Evolutionary conservation across 2,888 invertebrate genomes (phyloP).

Genomic region (Drosophila quinaria): DNA sequence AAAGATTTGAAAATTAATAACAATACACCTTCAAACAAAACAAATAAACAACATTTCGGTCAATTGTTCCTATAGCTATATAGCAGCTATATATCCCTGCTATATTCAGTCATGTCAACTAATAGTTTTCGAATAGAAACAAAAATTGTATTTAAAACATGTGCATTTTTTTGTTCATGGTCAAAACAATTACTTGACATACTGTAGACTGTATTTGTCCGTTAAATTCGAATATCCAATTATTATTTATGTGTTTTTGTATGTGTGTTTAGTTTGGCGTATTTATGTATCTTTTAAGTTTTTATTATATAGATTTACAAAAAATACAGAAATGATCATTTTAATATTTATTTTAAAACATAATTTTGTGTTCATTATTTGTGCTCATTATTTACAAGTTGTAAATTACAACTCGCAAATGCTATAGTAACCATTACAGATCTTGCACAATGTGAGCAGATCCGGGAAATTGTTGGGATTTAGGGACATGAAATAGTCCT

Average conservation of each 20-base stretch:
- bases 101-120: too few relatives aligned
- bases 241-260: constrained; percentile 27
- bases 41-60: constrained; percentile 5
- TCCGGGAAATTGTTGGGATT: constrained; percentile 54
- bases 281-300: constrained; percentile 57
- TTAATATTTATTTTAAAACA: constrained; percentile 53
- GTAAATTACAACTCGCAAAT: constrained; percentile 54
- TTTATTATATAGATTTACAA: constrained; percentile 62
- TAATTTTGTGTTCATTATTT: constrained; percentile 38
- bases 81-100: too few relatives aligned
- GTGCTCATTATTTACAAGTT: constrained; percentile 44
- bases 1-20: constrained; percentile 15
- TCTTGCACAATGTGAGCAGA: constrained; percentile 36
- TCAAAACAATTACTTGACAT: background rate
- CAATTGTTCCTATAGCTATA: constrained; percentile 22
- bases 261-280: constrained; percentile 38
- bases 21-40: background rate
- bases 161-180: background rate
- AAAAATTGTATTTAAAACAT: too few relatives aligned
- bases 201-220: background rate
- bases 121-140: too few relatives aligned
- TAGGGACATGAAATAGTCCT: constrained; percentile 51
- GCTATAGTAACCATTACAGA: constrained; percentile 62
- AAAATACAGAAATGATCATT: constrained; percentile 50
- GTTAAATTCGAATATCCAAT: constrained; percentile 1